Conservation (phyloP, 2,888 invertebrate species). For the Automeris io region DNA sequence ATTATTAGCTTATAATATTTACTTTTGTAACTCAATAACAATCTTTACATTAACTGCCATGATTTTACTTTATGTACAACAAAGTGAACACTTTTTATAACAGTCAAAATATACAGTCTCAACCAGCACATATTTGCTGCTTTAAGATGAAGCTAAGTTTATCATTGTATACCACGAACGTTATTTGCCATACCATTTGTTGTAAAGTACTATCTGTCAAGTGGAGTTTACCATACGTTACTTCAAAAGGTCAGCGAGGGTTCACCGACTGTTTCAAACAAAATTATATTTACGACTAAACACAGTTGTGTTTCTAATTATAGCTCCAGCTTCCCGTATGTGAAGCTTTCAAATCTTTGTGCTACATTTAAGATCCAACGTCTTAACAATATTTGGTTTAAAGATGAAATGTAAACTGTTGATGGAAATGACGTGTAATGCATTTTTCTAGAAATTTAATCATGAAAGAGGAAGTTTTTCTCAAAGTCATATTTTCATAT, state of each 20-base stretch:
- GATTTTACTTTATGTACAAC: no score
- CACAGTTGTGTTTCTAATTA: conserved; percentile 47
- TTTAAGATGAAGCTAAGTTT: no score
- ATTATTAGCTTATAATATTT: no score
- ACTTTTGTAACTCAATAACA: no score
- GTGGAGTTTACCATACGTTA: conserved; percentile 15
- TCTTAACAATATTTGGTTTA: conserved; percentile 3
- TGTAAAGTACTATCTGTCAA: conserved; percentile 14
- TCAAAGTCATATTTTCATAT: background rate
- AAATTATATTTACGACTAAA: conserved; percentile 32
- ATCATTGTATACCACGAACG: conserved; percentile 3
- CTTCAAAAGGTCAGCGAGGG: conserved; percentile 30
- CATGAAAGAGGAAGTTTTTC: background rate
- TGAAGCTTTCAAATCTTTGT: conserved; percentile 14
- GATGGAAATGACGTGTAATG: background rate
- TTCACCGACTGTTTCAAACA: conserved; percentile 32
- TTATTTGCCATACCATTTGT: conserved; percentile 7
- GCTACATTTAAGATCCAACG: conserved; percentile 3
- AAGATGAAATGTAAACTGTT: background rate
- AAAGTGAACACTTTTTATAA: no score
- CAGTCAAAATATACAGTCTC: no score
- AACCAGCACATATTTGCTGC: no score
- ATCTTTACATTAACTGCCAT: no score
- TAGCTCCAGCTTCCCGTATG: conserved; percentile 36
- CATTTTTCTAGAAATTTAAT: background rate